Base-by-base conservation (phyloP, 2,888 invertebrate species). In the Dichetophora obliterata region DNA sequence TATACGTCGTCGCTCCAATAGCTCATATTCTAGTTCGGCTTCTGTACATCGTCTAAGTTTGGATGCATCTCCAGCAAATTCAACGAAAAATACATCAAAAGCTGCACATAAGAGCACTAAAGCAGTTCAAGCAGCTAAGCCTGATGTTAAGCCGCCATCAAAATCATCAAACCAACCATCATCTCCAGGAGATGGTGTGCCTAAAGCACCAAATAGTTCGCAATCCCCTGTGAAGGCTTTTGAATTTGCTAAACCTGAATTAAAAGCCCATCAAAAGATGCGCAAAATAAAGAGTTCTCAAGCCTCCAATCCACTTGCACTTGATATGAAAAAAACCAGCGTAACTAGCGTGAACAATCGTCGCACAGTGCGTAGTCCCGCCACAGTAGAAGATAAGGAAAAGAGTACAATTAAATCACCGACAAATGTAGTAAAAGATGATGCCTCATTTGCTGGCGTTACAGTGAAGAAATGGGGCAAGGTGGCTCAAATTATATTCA, bases 1-100 rank as follows among this genome's bases (percentile, higher is more conserved):
- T 76, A 93, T 96, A 83, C 91, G 95, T 54, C 91, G 96, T 22
- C 95, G 96, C 84, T 96, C 96, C 2, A 95, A 95, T 65, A 95
- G 95, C 86, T 95, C 95, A 0, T 94, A 94, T 85, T 95, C 95
- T 0, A 94, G 94, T 84, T 91, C 92, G 2, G 92, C 93, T 16
- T 93, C 93, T 83, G 92, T 92, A 1, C 90, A 92, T 34, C 90
- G 93, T 6, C 88, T 92, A 19, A 93, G 93, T 83, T 90, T 91
- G 9, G 92, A 79, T 82, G 84, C 80, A 6, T 77, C 77, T 9
- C 66, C 80, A 14, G 37, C 79, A 11, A n/a, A 22, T 43, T 61
- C 72, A 11, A 61, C 79, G 14, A 81, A 80, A 61, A n/a, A 63
- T 6, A 24, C 69, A 31, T 14, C 43, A 50, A 78, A 75, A 48